Conservation (phyloP, 2,888 invertebrate species). For the Agrotis ipsilon region DNA sequence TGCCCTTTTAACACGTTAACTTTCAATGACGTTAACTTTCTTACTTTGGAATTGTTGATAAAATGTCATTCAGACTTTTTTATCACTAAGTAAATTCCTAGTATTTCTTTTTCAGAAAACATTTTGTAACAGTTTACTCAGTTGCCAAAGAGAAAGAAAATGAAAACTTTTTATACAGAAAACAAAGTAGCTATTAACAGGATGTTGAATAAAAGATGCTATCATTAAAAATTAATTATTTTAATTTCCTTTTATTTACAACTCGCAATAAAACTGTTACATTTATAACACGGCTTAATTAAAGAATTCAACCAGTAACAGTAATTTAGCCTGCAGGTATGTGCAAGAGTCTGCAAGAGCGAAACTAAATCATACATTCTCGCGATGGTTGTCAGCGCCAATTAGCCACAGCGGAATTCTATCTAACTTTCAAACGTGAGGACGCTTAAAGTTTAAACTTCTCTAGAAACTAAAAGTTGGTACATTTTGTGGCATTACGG, state of each 20-base stretch:
- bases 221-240: constrained; percentile 18
- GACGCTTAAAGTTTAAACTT: constrained; percentile 9
- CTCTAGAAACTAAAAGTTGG: background rate
- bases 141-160: no score
- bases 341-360: constrained; percentile 49
- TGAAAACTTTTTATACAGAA: background rate
- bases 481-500: background rate
- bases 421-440: constrained; percentile 47
- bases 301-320: constrained; percentile 43
- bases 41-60: no score
- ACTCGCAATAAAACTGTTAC: constrained; percentile 31
- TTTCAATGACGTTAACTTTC: no score
- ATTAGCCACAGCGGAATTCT: constrained; percentile 53
- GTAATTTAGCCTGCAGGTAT: constrained; percentile 49
- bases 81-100: no score
- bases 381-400: constrained; percentile 56
- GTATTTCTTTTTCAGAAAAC: no score
- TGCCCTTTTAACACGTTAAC: no score
- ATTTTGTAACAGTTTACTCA: no score
- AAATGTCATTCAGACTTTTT: no score
- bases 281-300: constrained; percentile 42
- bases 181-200: background rate
- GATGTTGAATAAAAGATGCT: constrained; percentile 4
- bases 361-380: constrained; percentile 61
- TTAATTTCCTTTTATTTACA: constrained; percentile 11